Conservation (phyloP, 2,888 invertebrate genomes). For the Stictocephala bisonia region DNA sequence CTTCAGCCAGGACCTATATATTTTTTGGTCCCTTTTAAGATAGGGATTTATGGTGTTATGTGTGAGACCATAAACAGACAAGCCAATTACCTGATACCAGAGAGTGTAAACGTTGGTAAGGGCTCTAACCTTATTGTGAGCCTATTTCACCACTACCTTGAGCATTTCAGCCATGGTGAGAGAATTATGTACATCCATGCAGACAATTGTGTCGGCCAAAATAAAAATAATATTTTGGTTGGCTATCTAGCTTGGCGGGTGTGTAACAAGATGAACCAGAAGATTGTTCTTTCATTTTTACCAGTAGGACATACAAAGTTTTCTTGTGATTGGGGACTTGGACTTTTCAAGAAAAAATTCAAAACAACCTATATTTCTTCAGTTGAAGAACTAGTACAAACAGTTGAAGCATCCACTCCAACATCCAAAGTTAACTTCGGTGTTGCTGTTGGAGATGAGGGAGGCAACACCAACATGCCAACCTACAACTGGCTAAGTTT, state of each 20-base stretch:
- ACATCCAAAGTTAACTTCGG: no score
- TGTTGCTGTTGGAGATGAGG: not conserved
- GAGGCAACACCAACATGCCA: not conserved
- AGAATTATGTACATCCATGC: conserved; percentile 42
- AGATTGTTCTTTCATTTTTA: no score
- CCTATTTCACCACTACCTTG: conserved; percentile 41
- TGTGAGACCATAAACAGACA: conserved; percentile 45
- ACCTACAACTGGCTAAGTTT: conserved; percentile 6
- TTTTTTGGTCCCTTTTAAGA: conserved; percentile 49
- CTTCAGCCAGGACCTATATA: conserved; percentile 49
- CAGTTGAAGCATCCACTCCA: no score
- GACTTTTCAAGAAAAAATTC: no score
- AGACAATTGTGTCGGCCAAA: conserved; percentile 50
- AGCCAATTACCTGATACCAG: conserved; percentile 46
- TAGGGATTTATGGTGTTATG: conserved; percentile 51
- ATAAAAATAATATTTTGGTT: conserved; percentile 50
- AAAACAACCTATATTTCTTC: no score
- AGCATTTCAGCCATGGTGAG: conserved; percentile 40
- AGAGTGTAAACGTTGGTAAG: conserved; percentile 34
- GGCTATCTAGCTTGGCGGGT: not conserved
- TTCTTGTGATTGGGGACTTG: no score
- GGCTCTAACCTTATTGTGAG: conserved; percentile 41
- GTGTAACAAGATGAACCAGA: no score
- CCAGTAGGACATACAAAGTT: no score
- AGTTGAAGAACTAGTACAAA: no score